A percentile compares a stretch with the other conserved stretches of the same genome.
phyloP scores from a whole-genome alignment of 2,113 vertebrate genomes.

The Verasper variegatus region DNA sequence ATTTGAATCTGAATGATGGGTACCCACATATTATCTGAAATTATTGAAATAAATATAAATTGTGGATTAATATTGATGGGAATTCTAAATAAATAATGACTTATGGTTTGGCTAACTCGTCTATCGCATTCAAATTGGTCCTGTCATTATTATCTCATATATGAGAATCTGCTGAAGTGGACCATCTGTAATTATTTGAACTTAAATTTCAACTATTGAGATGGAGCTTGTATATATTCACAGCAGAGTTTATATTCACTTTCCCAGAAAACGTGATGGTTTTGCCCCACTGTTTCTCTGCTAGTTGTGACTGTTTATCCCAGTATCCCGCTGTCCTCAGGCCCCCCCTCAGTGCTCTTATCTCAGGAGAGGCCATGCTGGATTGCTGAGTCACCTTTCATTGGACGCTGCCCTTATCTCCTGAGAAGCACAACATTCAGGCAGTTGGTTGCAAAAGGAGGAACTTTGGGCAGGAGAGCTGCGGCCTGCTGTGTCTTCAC shows the following conservation, averaged over 20 bases:
- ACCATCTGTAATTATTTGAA: conserved; percentile 27
- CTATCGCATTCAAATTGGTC: conserved; percentile 54
- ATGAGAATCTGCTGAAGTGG: conserved; percentile 46
- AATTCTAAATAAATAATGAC: conserved; percentile 80
- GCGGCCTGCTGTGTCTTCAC: conserved; percentile 65
- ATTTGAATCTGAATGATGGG: conserved; percentile 18
- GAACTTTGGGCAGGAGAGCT: conserved; percentile 72
- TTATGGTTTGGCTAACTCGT: conserved; percentile 54
- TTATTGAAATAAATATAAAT: conserved; percentile 62
- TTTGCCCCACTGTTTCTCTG: neutral
- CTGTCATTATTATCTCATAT: conserved; percentile 64
- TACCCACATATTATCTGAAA: conserved; percentile 34
- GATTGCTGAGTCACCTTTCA: conserved; percentile 84
- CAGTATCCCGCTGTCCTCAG: conserved; percentile 62
- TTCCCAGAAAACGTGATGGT: neutral
- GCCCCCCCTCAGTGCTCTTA: conserved; percentile 67
- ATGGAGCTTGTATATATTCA: neutral
- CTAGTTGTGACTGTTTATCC: conserved; percentile 46
- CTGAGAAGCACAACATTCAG: conserved; percentile 77
- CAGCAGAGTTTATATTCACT: neutral
- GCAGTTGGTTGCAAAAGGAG: conserved; percentile 82
- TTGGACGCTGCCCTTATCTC: conserved; percentile 81
- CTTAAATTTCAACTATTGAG: neutral
- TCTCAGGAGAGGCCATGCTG: conserved; percentile 78
- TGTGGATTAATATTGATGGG: conserved; percentile 80